Evolutionary conservation across 1,140 invertebrate genomes (phyloP), one percentile per base, ranked within the genome.

Genomic region (Solen grandis): DNA sequence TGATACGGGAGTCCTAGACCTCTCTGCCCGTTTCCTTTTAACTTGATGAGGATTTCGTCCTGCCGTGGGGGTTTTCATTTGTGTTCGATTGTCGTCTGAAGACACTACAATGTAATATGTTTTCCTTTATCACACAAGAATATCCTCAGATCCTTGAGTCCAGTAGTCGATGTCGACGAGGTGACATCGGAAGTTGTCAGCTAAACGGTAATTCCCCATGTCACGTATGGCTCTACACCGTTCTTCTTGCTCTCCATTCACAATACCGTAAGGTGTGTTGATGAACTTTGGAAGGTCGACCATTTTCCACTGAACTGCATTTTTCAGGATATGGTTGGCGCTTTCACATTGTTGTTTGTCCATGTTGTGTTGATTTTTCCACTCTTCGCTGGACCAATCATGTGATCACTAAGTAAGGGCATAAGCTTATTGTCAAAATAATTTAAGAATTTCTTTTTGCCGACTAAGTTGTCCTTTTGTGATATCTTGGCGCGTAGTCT

Each of bases 311-410:
- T 57, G 33, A 16, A 27, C 36, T 19, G 63, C 75, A 38, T n/a
- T 16, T 59, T 68, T 78, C 25, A 68, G 25, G 5, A 68, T n/a
- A 59, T 78, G 75, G 29, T 78, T 78, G 16, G 63, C 75, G 35
- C 63, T 78, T 29, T 78, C 52, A 54, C 10, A 46, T 78, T 76
- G 50, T 76, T 76, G 33, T 66, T 63, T 19, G 74, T 76, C 74
- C 74, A 76, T 13, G 5, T 0, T 69, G 60, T 35, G 14, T 16
- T 10, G 16, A 65, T 65, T 65, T 36, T 29, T 16, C 31, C n/a
- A n/a, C n/a, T n/a, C n/a, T n/a, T n/a, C n/a, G n/a, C n/a, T n/a
- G n/a, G n/a, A n/a, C n/a, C n/a, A n/a, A n/a, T 72, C 0, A 57
- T 36, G 38, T 36, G 41, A 14, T 72, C 13, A n/a, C 36, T 59